These are phyloP conservation scores for Ecliptopera silaceata DNA, from an alignment of 2,888 invertebrate species.

Conservation along the genomic window DNA sequence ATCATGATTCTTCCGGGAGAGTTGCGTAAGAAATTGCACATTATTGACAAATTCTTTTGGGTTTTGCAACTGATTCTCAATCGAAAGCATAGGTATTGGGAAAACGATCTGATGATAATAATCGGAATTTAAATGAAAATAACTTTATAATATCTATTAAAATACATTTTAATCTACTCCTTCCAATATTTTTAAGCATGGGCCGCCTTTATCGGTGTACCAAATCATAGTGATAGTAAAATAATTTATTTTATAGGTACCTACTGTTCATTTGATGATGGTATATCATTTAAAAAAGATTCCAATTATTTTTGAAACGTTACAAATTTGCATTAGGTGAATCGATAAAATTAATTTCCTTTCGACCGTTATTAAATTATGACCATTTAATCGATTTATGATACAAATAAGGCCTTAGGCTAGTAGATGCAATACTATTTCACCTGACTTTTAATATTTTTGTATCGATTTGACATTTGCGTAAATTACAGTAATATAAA, in stretches of 20 bases:
- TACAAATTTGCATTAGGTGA: conserved; percentile 2
- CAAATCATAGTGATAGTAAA: too few relatives aligned
- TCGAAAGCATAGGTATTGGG: too few relatives aligned
- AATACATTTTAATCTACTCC: too few relatives aligned
- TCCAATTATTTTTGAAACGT: background rate
- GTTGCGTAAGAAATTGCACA: background rate
- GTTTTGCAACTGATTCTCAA: too few relatives aligned
- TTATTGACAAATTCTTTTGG: background rate
- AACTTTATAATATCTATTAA: too few relatives aligned
- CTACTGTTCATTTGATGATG: too few relatives aligned
- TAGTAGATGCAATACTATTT: conserved; percentile 4
- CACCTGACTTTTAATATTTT: conserved; percentile 8
- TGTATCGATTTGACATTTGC: conserved; percentile 15
- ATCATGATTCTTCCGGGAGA: conserved; percentile 25
- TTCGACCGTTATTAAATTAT: background rate
- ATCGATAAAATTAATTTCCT: conserved; percentile 3
- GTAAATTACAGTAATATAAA: conserved; percentile 12
- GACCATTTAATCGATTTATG: conserved; percentile 2
- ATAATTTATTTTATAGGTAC: too few relatives aligned
- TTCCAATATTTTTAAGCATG: too few relatives aligned
- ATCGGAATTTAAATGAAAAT: too few relatives aligned
- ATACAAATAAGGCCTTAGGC: conserved; percentile 7
- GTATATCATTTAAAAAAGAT: background rate
- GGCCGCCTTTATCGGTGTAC: too few relatives aligned
- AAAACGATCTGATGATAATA: too few relatives aligned